These are phyloP conservation scores for Sternotherus odoratus DNA, from an alignment of 2,797 vertebrate genomes.

Conservation along the genomic window DNA sequence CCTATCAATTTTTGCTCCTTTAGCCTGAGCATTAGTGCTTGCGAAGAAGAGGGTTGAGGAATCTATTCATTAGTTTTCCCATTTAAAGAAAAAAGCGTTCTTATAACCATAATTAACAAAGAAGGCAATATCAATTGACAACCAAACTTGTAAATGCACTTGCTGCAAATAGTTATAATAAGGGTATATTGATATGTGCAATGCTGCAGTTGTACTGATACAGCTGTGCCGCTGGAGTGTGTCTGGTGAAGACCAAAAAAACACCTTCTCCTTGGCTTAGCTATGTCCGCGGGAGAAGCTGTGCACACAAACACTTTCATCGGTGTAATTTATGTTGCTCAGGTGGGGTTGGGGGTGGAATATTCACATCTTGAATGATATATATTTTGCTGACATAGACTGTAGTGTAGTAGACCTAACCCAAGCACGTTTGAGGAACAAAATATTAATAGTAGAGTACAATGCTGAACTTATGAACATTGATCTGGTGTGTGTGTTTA, in stretches of 20 bases:
- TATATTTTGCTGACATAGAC: too few relatives aligned
- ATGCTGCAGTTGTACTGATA: too few relatives aligned
- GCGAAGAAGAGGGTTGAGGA: neutral
- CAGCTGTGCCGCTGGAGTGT: too few relatives aligned
- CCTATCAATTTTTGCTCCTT: neutral
- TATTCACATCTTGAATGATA: too few relatives aligned
- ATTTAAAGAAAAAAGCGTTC: neutral
- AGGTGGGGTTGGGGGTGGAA: too few relatives aligned
- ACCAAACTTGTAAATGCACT: rapidly evolving
- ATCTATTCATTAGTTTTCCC: neutral
- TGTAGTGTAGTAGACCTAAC: too few relatives aligned
- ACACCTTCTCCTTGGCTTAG: too few relatives aligned
- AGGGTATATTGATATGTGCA: too few relatives aligned
- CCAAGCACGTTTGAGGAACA: neutral
- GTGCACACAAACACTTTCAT: too few relatives aligned
- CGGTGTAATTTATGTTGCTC: too few relatives aligned
- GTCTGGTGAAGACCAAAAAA: too few relatives aligned
- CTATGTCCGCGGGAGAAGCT: too few relatives aligned
- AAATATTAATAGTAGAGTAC: neutral
- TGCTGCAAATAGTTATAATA: neutral
- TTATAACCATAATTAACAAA: neutral
- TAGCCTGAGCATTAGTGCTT: neutral
- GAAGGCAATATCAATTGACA: rapidly evolving
- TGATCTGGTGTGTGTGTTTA: rapidly evolving
- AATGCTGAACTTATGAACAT: rapidly evolving